A percentile compares a stretch with the other conserved stretches of the same genome.
Evolutionary conservation across 2,113 vertebrate species (phyloP).

Genomic region (Cygnus buccinator): DNA sequence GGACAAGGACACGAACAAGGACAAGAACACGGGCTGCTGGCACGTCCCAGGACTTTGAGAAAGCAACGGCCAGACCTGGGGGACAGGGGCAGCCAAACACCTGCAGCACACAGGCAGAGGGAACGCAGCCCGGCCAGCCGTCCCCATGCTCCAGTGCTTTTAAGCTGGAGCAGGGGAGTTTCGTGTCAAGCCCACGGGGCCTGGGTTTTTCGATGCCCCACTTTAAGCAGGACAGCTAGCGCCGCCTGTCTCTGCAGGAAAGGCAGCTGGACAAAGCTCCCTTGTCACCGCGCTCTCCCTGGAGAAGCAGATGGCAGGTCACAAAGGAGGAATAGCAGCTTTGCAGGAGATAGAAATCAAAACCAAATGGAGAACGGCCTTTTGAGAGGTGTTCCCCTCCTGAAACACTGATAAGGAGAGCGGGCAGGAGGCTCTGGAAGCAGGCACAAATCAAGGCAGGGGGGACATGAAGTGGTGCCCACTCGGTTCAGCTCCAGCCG

Average conservation of each 20-base stretch:
- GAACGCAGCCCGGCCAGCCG: accelerated
- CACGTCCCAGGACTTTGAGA: neutral
- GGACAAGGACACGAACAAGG: neutral
- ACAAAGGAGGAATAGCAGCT: neutral
- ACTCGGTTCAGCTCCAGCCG: neutral
- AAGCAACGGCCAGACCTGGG: neutral
- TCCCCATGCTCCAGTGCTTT: neutral
- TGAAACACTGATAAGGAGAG: neutral
- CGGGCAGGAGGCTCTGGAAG: neutral
- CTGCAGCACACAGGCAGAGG: neutral
- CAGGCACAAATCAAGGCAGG: accelerated
- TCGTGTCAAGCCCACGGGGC: neutral
- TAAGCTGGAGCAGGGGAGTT: neutral
- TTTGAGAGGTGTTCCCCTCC: neutral
- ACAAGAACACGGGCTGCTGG: too few species aligned
- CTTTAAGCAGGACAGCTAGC: neutral
- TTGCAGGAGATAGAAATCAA: neutral
- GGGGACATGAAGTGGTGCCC: neutral
- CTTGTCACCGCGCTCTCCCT: neutral
- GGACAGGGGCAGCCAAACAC: neutral
- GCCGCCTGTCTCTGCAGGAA: accelerated
- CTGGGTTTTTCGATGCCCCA: neutral
- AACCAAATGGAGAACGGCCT: neutral
- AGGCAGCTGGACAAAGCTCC: neutral
- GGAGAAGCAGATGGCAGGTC: neutral